A percentile compares a stretch with the other conserved stretches of the same genome.
phyloP scores from a whole-genome alignment of 2,113 vertebrate species.

The Poeciliopsis occidentalis region DNA sequence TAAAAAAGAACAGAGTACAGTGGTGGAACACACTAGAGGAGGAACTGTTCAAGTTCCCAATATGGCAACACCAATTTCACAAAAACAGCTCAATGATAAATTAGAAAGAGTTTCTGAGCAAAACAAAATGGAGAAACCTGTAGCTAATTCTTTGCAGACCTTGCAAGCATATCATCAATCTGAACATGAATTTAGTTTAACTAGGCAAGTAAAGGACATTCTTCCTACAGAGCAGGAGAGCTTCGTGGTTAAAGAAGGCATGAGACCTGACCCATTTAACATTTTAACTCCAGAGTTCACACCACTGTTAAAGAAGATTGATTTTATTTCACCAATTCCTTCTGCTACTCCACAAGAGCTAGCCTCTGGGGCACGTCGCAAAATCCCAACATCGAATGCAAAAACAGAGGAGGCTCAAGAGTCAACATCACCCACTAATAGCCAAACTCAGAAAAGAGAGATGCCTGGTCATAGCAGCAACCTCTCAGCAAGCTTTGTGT shows the following conservation, averaged over 20 bases:
- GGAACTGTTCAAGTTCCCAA: slow-evolving; percentile 24
- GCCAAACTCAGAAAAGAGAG: slow-evolving; percentile 43
- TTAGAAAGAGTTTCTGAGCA: slow-evolving; percentile 19
- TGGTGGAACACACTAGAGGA: slow-evolving; percentile 7
- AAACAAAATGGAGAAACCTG: slow-evolving; percentile 18
- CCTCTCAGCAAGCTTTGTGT: slow-evolving; percentile 60
- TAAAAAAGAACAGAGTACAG: slow-evolving; percentile 4
- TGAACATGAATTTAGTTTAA: neutral
- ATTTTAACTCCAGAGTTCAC: slow-evolving; percentile 47
- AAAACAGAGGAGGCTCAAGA: slow-evolving; percentile 73
- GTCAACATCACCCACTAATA: slow-evolving; percentile 19
- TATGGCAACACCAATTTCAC: neutral
- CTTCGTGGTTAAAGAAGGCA: slow-evolving; percentile 16
- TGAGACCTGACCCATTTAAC: slow-evolving; percentile 2
- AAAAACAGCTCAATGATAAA: slow-evolving; percentile 32
- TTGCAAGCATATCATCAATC: neutral
- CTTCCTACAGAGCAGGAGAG: slow-evolving; percentile 17
- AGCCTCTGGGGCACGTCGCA: slow-evolving; percentile 92
- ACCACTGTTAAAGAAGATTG: slow-evolving; percentile 64
- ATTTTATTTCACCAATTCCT: slow-evolving; percentile 75
- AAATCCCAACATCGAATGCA: slow-evolving; percentile 85
- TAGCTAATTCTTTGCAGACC: neutral
- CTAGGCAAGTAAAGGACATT: slow-evolving; percentile 1
- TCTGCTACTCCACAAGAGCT: slow-evolving; percentile 93
- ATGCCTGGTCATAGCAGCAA: slow-evolving; percentile 24